Percentiles rank a stretch among this genome's conserved stretches.
Evolutionary conservation across 1,140 invertebrate species (phyloP).

Genomic region (Dryas iulia): DNA sequence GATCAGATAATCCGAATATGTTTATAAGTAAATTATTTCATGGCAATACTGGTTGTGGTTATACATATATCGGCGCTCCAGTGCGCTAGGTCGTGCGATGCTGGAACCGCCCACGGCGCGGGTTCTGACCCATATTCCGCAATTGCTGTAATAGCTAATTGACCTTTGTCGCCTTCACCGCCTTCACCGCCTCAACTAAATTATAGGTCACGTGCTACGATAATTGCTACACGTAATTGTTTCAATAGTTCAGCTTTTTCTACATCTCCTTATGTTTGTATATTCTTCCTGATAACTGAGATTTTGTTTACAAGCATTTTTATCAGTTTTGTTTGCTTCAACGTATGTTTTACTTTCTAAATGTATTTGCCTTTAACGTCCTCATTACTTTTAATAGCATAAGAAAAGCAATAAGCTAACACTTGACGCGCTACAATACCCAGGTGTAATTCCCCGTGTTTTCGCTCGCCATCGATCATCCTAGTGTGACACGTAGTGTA

Average conservation of each 20-base stretch:
- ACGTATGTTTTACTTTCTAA: too few relatives aligned
- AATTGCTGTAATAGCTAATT: conserved; percentile 43
- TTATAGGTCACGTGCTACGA: conserved; percentile 14
- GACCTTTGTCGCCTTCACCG: conserved; percentile 40
- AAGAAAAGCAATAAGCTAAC: too few relatives aligned
- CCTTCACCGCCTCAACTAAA: conserved; percentile 28
- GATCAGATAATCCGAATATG: too few relatives aligned
- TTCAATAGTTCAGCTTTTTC: background rate
- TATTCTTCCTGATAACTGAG: too few relatives aligned
- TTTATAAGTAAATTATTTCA: conserved; percentile 13
- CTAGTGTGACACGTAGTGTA: background rate
- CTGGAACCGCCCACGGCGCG: conserved; percentile 18
- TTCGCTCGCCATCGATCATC: background rate
- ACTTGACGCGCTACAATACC: too few relatives aligned
- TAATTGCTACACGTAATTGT: conserved; percentile 4
- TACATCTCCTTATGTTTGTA: too few relatives aligned
- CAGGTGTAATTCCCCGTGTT: too few relatives aligned
- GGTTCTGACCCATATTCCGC: conserved; percentile 31
- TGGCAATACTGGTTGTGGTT: background rate
- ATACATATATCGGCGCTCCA: background rate
- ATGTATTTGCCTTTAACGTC: background rate
- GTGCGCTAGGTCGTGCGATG: background rate
- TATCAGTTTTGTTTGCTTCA: too few relatives aligned
- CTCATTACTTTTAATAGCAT: too few relatives aligned
- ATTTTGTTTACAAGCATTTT: too few relatives aligned